phyloP scores from a whole-genome alignment of 2,888 invertebrate species.

The Entomobrya multifasciata region DNA sequence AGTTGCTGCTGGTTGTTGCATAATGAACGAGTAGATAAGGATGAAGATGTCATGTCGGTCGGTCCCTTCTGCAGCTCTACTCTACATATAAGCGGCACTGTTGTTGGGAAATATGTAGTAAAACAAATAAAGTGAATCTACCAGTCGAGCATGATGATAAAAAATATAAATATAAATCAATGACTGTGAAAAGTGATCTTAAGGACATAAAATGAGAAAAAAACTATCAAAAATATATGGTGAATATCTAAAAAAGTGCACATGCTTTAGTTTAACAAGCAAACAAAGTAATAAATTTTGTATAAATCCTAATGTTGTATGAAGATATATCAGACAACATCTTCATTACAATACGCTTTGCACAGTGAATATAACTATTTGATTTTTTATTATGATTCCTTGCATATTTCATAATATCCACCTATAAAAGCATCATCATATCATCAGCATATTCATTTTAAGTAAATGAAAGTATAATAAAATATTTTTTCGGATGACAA shows the following conservation, averaged over 20 bases:
- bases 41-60: slow-evolving; percentile 69
- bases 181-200: slow-evolving; percentile 52
- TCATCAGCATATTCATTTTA: too few relatives aligned
- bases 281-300: background rate
- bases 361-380: slow-evolving; percentile 26
- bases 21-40: slow-evolving; percentile 63
- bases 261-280: background rate
- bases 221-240: background rate
- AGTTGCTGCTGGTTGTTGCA: slow-evolving; percentile 29
- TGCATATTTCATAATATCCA: too few relatives aligned
- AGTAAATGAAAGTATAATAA: background rate
- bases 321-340: slow-evolving; percentile 23
- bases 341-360: background rate
- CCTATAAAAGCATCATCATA: slow-evolving; percentile 2
- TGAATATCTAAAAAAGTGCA: background rate
- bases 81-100: too few relatives aligned
- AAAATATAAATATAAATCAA: slow-evolving; percentile 55
- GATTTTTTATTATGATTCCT: background rate
- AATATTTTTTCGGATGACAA: background rate
- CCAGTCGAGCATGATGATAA: slow-evolving; percentile 57
- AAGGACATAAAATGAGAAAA: slow-evolving; percentile 51
- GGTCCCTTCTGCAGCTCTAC: slow-evolving; percentile 26
- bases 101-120: slow-evolving; percentile 24
- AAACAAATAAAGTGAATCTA: slow-evolving; percentile 53
- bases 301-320: background rate